Conservation (phyloP, 2,797 vertebrate genomes). For the Heteromormyrus szaboi region DNA sequence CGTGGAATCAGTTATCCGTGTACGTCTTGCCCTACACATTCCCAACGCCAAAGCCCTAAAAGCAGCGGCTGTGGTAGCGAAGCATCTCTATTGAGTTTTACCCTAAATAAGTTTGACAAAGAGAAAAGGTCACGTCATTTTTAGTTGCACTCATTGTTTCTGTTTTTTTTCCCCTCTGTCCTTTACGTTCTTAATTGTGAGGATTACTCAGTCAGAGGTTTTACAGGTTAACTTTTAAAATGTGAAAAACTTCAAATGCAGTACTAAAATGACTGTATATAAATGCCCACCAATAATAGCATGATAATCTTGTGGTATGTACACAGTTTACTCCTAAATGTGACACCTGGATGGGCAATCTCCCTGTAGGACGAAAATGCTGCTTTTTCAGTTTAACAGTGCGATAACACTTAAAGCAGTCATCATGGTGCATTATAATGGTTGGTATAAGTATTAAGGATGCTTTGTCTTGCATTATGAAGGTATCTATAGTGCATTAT, state of each 20-base stretch:
- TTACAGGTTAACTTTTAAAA: conserved; percentile 19
- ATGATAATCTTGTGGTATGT: neutral
- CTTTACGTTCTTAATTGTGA: conserved; percentile 47
- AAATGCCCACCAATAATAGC: neutral
- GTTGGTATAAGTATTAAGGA: neutral
- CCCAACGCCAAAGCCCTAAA: conserved; percentile 11
- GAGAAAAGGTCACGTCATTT: conserved; percentile 64
- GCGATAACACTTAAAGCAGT: neutral
- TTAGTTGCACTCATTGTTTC: conserved; percentile 40
- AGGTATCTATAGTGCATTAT: neutral
- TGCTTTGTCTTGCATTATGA: neutral
- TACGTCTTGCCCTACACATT: neutral
- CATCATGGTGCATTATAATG: neutral
- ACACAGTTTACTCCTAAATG: neutral
- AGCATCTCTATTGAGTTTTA: conserved; percentile 51
- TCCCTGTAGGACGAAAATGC: neutral
- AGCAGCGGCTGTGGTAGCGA: conserved; percentile 42
- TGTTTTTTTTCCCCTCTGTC: conserved; percentile 19
- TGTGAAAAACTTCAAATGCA: conserved; percentile 5
- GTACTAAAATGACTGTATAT: neutral
- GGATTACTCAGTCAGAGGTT: conserved; percentile 18
- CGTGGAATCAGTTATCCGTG: neutral
- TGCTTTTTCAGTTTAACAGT: neutral
- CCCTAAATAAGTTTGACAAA: conserved; percentile 61
- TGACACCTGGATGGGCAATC: neutral